These are phyloP conservation scores for Siderastrea siderea DNA, from an alignment of 92 coral and sea anemone species.

Conservation along the genomic window DNA sequence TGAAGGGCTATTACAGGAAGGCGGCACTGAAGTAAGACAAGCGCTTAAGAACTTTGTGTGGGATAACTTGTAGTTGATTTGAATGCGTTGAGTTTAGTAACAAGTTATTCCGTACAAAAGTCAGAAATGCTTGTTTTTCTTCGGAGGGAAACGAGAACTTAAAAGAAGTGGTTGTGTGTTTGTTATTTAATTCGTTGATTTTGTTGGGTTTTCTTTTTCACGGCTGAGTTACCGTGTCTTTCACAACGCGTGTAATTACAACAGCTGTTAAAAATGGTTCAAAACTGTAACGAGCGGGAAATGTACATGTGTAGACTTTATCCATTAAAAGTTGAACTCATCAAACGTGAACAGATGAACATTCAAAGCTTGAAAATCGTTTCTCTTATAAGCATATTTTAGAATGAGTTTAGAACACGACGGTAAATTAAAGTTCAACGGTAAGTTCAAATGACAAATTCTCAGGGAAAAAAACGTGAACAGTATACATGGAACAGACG, in stretches of 20 bases:
- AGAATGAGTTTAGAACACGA: not conserved
- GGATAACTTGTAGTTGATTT: conserved; percentile 35
- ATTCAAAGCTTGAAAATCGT: not conserved
- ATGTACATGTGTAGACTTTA: not conserved
- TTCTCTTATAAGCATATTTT: not conserved
- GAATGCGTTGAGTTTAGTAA: not conserved
- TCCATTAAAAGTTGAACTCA: conserved; percentile 11
- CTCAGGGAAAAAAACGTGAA: conserved; percentile 14
- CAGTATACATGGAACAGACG: conserved; percentile 17
- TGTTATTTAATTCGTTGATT: conserved; percentile 16
- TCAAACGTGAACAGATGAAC: conserved; percentile 18
- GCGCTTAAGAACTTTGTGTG: conserved; percentile 50
- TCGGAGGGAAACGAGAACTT: conserved; percentile 12
- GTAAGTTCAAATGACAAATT: conserved; percentile 11
- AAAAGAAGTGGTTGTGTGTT: conserved; percentile 12
- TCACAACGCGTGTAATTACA: not conserved
- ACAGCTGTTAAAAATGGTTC: conserved; percentile 12
- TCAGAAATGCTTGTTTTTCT: conserved; percentile 8
- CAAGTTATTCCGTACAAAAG: conserved; percentile 25
- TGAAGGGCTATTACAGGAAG: conserved; percentile 29
- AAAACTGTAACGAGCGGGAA: conserved; percentile 12
- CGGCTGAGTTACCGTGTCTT: conserved; percentile 4
- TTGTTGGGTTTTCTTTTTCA: conserved; percentile 20
- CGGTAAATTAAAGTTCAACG: too few species aligned
- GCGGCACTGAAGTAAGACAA: conserved; percentile 45